Evolutionary conservation across 2,888 invertebrate genomes (phyloP).

Genomic region (Drosophila limbata): DNA sequence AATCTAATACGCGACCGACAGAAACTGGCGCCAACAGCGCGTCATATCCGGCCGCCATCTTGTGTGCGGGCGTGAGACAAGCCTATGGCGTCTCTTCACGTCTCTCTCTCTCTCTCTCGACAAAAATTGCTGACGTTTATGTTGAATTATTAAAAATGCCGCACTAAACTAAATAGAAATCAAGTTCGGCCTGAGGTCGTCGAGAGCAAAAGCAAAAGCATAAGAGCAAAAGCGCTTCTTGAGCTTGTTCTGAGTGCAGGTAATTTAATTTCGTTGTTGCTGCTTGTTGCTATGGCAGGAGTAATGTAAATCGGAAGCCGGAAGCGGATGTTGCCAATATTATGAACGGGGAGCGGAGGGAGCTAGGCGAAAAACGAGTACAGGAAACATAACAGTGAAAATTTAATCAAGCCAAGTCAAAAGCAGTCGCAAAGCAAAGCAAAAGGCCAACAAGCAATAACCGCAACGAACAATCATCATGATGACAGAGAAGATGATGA

Average conservation of each 20-base stretch:
- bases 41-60: slow-evolving; percentile 45
- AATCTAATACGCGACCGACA: slow-evolving; percentile 72
- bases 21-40: slow-evolving; percentile 58
- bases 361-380: slow-evolving; percentile 62
- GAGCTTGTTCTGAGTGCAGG: slow-evolving; percentile 65
- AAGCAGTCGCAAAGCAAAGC: slow-evolving; percentile 30
- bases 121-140: slow-evolving; percentile 71
- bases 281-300: slow-evolving; percentile 31
- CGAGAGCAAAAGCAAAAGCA: neutral
- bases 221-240: slow-evolving; percentile 13
- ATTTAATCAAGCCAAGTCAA: slow-evolving; percentile 80
- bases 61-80: slow-evolving; percentile 22
- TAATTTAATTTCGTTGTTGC: slow-evolving; percentile 56
- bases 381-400: slow-evolving; percentile 76
- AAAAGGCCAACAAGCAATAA: slow-evolving; percentile 38
- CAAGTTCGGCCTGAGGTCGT: slow-evolving; percentile 48
- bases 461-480: slow-evolving; percentile 19
- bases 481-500: slow-evolving; percentile 4
- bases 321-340: slow-evolving; percentile 80
- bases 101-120: slow-evolving; percentile 13
- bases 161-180: slow-evolving; percentile 71
- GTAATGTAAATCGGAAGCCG: slow-evolving; percentile 74
- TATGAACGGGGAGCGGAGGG: slow-evolving; percentile 47
- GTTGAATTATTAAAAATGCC: slow-evolving; percentile 80
- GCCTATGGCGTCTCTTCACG: slow-evolving; percentile 46